Evolutionary conservation across 2,888 invertebrate species (phyloP).

Genomic region (Aleiodes alternator): DNA sequence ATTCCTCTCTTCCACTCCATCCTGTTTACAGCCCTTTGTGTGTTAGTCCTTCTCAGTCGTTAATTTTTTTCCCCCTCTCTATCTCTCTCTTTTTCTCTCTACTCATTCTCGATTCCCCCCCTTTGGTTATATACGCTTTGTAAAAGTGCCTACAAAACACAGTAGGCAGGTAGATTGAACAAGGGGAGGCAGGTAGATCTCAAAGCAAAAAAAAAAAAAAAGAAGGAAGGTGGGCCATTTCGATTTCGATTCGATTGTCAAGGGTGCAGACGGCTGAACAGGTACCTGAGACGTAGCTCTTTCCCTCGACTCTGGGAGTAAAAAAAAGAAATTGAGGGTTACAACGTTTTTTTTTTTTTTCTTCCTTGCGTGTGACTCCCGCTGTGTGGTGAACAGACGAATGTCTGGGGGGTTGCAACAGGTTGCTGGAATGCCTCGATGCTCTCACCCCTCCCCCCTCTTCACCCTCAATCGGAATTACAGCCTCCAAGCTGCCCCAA

Average conservation of each 20-base stretch:
- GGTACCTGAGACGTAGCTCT: constrained; percentile 46
- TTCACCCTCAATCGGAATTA: constrained; percentile 44
- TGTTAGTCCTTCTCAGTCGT: constrained; percentile 52
- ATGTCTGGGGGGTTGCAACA: constrained; percentile 67
- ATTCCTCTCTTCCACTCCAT: constrained; percentile 40
- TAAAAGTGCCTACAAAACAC: constrained; percentile 5
- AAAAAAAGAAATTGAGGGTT: constrained; percentile 42
- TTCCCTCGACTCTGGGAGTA: constrained; percentile 31
- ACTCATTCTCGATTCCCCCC: constrained; percentile 4
- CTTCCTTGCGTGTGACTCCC: constrained; percentile 40
- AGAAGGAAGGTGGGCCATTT: constrained; percentile 47
- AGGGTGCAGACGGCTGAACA: constrained; percentile 48
- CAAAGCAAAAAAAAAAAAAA: constrained; percentile 12
- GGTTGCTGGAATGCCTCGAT: constrained; percentile 58
- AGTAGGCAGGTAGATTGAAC: constrained; percentile 21
- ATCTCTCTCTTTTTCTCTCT: neutral
- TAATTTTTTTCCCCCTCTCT: neutral
- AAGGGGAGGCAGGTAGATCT: neutral
- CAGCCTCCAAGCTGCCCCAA: constrained; percentile 38
- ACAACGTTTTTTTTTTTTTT: constrained; percentile 56
- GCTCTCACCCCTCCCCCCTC: constrained; percentile 6
- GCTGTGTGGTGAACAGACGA: constrained; percentile 30
- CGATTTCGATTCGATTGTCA: constrained; percentile 56
- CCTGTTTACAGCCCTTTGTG: constrained; percentile 56
- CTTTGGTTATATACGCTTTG: neutral